Evolutionary conservation across 2,797 vertebrate species (phyloP).

Genomic region (Podarcis siculus): DNA sequence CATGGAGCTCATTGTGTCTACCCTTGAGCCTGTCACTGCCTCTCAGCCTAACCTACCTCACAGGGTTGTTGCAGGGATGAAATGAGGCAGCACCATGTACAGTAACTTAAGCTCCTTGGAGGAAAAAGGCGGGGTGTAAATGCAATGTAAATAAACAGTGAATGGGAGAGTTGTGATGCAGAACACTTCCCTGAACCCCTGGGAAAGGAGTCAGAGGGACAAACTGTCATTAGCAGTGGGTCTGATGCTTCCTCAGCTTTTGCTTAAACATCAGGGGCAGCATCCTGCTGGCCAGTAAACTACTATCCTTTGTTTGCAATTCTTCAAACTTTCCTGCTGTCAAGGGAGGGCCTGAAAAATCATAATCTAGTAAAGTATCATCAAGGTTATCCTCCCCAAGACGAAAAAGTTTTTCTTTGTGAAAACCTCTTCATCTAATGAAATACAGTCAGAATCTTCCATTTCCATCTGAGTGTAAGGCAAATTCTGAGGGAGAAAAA

Average conservation of each 20-base stretch:
- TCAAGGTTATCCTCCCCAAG: slow-evolving; percentile 9
- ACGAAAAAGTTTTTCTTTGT: slow-evolving; percentile 21
- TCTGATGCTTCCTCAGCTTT: neutral
- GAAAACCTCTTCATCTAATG: slow-evolving; percentile 21
- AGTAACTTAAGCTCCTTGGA: no score
- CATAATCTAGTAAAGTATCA: slow-evolving; percentile 21
- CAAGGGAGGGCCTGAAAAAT: neutral
- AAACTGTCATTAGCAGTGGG: neutral
- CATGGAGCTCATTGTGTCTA: no score
- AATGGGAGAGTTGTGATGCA: no score
- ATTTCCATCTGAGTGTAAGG: neutral
- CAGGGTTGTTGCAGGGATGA: no score
- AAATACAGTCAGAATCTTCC: accelerated
- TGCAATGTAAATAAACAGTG: no score
- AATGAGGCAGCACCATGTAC: no score
- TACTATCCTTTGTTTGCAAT: neutral
- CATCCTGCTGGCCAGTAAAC: neutral
- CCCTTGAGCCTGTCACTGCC: no score
- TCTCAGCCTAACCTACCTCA: no score
- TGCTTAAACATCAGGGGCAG: neutral
- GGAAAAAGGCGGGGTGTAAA: no score
- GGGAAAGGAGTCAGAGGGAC: neutral
- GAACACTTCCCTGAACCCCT: neutral
- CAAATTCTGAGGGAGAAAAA: neutral
- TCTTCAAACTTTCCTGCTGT: neutral